Evolutionary conservation across 2,888 invertebrate genomes (phyloP).

Genomic region (Callinectes sapidus): DNA sequence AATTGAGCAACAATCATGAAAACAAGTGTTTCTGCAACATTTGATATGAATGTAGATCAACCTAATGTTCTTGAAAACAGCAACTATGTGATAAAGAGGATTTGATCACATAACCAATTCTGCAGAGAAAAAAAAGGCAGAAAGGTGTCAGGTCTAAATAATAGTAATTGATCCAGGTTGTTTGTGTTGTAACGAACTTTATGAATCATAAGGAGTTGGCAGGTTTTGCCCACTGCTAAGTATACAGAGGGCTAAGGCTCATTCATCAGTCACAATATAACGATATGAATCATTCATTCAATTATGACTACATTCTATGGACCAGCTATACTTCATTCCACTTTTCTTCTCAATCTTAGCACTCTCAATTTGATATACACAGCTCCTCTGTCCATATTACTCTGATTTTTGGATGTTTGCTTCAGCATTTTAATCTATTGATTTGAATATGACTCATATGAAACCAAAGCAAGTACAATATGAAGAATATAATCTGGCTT

Average conservation of each 20-base stretch:
- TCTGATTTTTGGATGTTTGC: neutral
- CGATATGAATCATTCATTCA: too few relatives aligned
- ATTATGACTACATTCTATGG: too few relatives aligned
- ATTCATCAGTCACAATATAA: neutral
- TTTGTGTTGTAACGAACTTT: too few relatives aligned
- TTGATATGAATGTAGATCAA: neutral
- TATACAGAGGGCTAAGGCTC: neutral
- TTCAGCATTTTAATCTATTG: neutral
- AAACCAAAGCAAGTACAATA: too few relatives aligned
- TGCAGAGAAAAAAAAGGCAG: neutral
- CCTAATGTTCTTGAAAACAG: neutral
- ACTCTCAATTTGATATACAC: neutral
- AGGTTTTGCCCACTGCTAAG: neutral
- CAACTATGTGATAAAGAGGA: neutral
- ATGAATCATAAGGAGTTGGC: too few relatives aligned
- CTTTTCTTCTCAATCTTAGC: neutral
- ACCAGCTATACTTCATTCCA: neutral
- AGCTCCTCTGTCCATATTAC: neutral
- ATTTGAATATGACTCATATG: neutral
- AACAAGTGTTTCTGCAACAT: neutral
- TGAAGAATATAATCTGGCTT: too few relatives aligned
- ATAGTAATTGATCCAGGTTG: too few relatives aligned
- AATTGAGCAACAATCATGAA: neutral
- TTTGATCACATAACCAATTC: neutral
- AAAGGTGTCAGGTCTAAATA: too few relatives aligned